phyloP scores from a whole-genome alignment of 2,888 invertebrate species.

The Nyleta sp. region DNA sequence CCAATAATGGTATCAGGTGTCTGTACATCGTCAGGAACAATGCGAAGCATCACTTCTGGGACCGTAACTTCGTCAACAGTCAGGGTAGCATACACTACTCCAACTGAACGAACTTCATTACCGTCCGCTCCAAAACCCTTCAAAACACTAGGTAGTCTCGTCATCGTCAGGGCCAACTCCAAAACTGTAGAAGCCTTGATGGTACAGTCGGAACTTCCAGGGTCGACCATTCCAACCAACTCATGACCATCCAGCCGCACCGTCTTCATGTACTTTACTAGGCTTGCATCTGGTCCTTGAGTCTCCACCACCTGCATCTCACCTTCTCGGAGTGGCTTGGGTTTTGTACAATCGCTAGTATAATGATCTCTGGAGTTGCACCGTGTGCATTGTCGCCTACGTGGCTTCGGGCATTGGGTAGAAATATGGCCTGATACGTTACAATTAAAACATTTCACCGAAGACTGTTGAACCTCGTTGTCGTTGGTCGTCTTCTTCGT shows the following conservation, averaged over 20 bases:
- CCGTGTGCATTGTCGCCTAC: conserved; percentile 14
- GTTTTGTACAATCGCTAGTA: conserved; percentile 44
- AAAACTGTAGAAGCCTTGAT: conserved; percentile 50
- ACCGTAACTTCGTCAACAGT: background rate
- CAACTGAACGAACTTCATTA: conserved; percentile 13
- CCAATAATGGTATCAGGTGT: conserved; percentile 64
- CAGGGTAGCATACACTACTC: conserved; percentile 1
- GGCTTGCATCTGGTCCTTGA: no score
- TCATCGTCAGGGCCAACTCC: conserved; percentile 12
- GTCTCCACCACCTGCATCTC: background rate
- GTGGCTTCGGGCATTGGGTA: background rate
- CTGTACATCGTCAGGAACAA: conserved; percentile 68
- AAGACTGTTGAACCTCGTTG: background rate
- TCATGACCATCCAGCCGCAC: no score
- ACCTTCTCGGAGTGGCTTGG: conserved; percentile 9
- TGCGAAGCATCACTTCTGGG: conserved; percentile 28
- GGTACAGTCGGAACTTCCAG: conserved; percentile 35
- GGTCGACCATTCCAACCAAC: no score
- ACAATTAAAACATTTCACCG: conserved; percentile 26
- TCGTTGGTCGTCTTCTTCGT: no score
- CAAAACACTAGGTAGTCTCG: conserved; percentile 33
- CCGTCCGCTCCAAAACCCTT: conserved; percentile 42
- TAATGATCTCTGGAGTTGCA: conserved; percentile 44
- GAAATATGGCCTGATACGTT: conserved; percentile 12
- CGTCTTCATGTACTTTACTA: no score